Evolutionary conservation across 2,888 invertebrate genomes (phyloP).

Genomic region (Iselma pallidipennis): DNA sequence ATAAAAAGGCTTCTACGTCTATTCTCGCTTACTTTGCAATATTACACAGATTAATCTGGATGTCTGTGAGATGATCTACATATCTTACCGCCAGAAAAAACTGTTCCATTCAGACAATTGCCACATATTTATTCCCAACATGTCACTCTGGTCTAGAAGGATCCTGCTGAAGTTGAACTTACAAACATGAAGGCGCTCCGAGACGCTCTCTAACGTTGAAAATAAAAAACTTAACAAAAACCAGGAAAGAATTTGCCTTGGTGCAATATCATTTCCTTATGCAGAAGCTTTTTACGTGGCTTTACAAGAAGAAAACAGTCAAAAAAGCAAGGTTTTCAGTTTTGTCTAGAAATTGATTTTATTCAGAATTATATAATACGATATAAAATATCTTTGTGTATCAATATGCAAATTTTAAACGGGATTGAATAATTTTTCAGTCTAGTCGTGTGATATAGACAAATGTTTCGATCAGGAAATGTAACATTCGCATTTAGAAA

Average conservation of each 20-base stretch:
- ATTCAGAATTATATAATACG: not conserved
- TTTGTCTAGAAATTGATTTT: not conserved
- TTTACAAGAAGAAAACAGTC: not conserved
- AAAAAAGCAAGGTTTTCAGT: not conserved
- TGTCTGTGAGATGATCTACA: not conserved
- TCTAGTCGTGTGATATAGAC: not conserved
- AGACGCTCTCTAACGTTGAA: too few species aligned
- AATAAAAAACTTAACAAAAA: too few species aligned
- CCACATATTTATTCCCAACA: too few species aligned
- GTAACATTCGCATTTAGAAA: not conserved
- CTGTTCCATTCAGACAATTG: not conserved
- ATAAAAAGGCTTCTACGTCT: not conserved
- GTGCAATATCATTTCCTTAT: too few species aligned
- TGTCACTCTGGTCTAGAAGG: too few species aligned
- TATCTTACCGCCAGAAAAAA: not conserved
- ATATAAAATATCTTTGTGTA: constrained; percentile 1
- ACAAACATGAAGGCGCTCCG: too few species aligned
- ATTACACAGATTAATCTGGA: not conserved
- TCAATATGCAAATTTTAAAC: constrained; percentile 20
- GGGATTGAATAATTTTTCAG: constrained; percentile 25
- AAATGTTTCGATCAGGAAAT: not conserved
- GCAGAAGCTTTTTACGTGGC: not conserved
- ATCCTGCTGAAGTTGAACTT: too few species aligned
- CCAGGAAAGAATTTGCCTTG: too few species aligned
- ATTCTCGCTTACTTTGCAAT: not conserved